phyloP scores from a whole-genome alignment of 2,888 invertebrate genomes.

The Osmoderma eremita region DNA sequence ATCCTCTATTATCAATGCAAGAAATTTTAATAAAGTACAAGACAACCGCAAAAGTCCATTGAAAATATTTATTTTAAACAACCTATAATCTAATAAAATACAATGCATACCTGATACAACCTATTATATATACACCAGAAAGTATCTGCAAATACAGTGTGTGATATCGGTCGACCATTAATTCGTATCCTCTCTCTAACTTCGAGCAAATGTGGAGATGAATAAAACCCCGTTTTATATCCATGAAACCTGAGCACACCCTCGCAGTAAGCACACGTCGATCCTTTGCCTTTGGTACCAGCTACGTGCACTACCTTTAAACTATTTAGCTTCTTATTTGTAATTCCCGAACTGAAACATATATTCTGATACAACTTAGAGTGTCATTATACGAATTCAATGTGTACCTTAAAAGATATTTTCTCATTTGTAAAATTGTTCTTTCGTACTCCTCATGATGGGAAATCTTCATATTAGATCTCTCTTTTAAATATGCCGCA shows the following conservation, averaged over 20 bases:
- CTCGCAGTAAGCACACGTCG: constrained; percentile 94
- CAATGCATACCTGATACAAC: constrained; percentile 64
- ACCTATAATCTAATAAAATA: too few species aligned
- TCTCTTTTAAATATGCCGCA: constrained; percentile 69
- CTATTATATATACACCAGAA: constrained; percentile 85
- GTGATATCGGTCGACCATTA: constrained; percentile 80
- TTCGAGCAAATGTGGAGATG: constrained; percentile 94
- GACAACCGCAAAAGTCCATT: too few species aligned
- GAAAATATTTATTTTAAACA: too few species aligned
- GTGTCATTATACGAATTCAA: constrained; percentile 6
- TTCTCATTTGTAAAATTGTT: constrained; percentile 64
- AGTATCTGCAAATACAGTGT: constrained; percentile 77
- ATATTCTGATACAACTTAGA: too few species aligned
- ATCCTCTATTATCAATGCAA: too few species aligned
- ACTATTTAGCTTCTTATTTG: constrained; percentile 35
- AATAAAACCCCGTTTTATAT: constrained; percentile 91
- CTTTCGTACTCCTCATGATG: constrained; percentile 51
- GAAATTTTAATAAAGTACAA: not conserved
- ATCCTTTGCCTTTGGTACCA: constrained; percentile 98
- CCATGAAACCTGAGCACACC: constrained; percentile 86
- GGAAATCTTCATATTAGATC: constrained; percentile 60
- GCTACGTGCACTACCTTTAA: constrained; percentile 92
- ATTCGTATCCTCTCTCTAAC: constrained; percentile 93
- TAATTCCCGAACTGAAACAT: constrained; percentile 38
- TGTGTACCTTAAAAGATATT: constrained; percentile 67